Percentiles rank a stretch among this genome's conserved stretches.
phyloP scores from a whole-genome alignment of 2,113 vertebrate species.

The Columba livia region DNA sequence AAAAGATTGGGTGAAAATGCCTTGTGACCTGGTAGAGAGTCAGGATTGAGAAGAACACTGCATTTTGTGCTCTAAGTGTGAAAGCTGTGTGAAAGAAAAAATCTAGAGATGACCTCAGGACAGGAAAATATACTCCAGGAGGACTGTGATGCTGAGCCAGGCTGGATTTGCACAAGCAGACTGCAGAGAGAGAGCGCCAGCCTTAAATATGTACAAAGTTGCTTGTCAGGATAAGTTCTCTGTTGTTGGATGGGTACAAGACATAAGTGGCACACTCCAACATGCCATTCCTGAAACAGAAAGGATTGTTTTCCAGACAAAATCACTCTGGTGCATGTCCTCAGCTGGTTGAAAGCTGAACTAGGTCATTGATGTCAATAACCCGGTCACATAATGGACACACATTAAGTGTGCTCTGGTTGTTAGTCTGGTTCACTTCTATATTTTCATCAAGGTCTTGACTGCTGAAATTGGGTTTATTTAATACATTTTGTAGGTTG shows the following conservation, averaged over 20 bases:
- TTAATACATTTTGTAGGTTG: background rate
- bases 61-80: background rate
- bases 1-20: background rate
- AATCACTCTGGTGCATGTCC: background rate
- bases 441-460: background rate
- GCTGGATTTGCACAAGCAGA: background rate
- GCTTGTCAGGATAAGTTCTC: background rate
- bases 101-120: background rate
- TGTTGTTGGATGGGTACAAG: background rate
- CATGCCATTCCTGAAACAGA: background rate
- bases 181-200: background rate
- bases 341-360: background rate
- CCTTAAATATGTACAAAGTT: background rate
- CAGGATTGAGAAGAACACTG: background rate
- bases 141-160: background rate
- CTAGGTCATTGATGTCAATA: background rate
- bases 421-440: background rate
- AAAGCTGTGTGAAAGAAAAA: background rate
- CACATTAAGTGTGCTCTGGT: background rate
- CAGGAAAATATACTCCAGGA: background rate
- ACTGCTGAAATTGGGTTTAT: background rate
- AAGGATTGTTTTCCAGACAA: background rate
- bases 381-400: background rate
- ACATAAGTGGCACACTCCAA: background rate
- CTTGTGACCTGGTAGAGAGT: background rate